A percentile compares a stretch with the other conserved stretches of the same genome.
phyloP scores from a whole-genome alignment of 2,888 invertebrate genomes.

The Cephus runcator region DNA sequence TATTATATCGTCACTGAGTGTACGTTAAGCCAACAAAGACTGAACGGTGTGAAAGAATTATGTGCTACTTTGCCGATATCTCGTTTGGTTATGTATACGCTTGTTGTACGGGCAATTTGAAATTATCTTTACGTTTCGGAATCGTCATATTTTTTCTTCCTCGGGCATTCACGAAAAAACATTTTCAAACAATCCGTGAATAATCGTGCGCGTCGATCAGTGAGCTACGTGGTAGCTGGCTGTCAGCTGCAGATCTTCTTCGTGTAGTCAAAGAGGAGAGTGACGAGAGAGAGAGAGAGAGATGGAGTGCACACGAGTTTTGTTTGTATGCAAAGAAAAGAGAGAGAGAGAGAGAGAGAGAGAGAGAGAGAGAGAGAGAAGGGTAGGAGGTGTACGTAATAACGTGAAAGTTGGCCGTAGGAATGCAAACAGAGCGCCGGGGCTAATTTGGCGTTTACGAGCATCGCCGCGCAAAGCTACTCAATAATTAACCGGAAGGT shows the following conservation, averaged over 20 bases:
- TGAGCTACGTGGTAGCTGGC: not conserved
- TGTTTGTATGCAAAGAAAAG: not conserved
- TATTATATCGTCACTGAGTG: not conserved
- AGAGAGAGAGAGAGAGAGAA: not conserved
- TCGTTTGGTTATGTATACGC: not conserved
- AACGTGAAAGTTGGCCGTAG: conserved; percentile 5
- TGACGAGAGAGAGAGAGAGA: conserved; percentile 3
- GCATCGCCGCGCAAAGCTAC: not conserved
- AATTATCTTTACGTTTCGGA: not conserved
- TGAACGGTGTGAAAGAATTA: not conserved
- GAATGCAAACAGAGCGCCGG: not conserved
- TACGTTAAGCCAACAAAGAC: no score
- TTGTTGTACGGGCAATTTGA: not conserved
- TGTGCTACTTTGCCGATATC: not conserved
- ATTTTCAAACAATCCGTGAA: not conserved
- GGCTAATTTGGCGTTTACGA: conserved; percentile 10
- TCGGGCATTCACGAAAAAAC: not conserved
- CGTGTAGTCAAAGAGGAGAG: not conserved
- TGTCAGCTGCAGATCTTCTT: not conserved
- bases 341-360: not conserved
- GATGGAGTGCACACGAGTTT: not conserved
- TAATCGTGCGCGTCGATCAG: not conserved
- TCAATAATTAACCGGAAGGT: conserved; percentile 8
- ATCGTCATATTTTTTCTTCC: not conserved
- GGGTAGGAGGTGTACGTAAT: not conserved